Conservation (phyloP, 2,888 invertebrate species). For the Resseliella maxima region DNA sequence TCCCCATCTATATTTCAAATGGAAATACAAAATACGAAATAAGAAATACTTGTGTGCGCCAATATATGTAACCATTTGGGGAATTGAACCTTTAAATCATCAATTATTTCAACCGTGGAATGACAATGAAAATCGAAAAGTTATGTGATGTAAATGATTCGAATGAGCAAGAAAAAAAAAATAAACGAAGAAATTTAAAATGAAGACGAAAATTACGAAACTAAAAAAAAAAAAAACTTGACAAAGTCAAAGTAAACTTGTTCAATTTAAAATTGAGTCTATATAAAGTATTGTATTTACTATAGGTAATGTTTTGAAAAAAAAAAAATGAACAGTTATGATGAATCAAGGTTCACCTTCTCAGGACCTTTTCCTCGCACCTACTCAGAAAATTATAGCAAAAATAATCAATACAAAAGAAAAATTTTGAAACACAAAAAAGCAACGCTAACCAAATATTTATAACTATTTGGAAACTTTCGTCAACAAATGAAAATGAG, state of each 20-base stretch:
- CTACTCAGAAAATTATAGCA: not conserved
- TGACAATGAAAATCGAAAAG: conserved; percentile 17
- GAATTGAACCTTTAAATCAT: not conserved
- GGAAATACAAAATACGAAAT: not conserved
- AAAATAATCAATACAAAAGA: not conserved
- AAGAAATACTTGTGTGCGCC: not conserved
- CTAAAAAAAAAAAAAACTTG: no score
- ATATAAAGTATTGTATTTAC: no score
- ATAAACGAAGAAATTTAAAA: no score
- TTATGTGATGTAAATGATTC: not conserved
- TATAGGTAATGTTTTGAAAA: no score
- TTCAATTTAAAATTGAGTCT: no score
- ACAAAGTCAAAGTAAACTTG: no score
- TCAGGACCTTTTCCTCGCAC: no score
- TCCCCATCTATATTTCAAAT: not conserved
- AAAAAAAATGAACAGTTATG: no score
- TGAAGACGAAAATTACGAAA: not conserved
- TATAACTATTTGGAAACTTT: no score
- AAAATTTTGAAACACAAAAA: not conserved
- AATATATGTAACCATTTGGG: not conserved
- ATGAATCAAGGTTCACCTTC: no score
- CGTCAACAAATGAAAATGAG: no score
- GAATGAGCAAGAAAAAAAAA: not conserved
- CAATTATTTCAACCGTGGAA: not conserved
- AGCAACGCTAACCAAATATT: not conserved